These are phyloP conservation scores for Delia radicum DNA, from an alignment of 1,140 invertebrate species.

Conservation along the genomic window DNA sequence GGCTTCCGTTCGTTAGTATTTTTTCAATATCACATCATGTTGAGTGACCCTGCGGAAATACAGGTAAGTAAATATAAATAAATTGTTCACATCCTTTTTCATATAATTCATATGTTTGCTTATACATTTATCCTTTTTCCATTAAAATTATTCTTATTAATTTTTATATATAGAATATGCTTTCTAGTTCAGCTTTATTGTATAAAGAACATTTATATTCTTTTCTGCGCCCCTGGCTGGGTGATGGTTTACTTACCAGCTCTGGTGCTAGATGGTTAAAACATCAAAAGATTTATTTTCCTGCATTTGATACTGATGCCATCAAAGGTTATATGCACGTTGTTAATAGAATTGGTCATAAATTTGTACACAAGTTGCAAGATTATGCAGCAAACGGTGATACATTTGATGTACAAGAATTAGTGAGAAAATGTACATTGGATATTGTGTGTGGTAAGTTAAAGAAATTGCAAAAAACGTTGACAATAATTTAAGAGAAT, in stretches of 20 bases:
- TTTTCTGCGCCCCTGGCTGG: slow-evolving; percentile 50
- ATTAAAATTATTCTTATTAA: background rate
- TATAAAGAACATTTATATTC: slow-evolving; percentile 52
- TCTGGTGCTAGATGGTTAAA: slow-evolving; percentile 52
- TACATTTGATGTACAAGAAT: slow-evolving; percentile 55
- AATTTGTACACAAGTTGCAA: slow-evolving; percentile 35
- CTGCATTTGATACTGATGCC: slow-evolving; percentile 51
- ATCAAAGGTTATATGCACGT: slow-evolving; percentile 49
- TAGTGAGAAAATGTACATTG: slow-evolving; percentile 67
- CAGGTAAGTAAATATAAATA: slow-evolving; percentile 37
- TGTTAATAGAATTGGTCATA: slow-evolving; percentile 37
- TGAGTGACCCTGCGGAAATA: slow-evolving; percentile 52
- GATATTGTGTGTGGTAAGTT: slow-evolving; percentile 61
- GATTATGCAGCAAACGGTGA: slow-evolving; percentile 32
- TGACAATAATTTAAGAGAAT: background rate
- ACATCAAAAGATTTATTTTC: slow-evolving; percentile 51
- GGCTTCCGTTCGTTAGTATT: slow-evolving; percentile 49
- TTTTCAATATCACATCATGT: slow-evolving; percentile 49
- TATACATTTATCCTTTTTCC: background rate
- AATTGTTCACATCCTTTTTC: background rate
- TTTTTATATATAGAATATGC: slow-evolving; percentile 28
- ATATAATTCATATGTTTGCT: too few species aligned
- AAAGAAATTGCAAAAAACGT: too few species aligned
- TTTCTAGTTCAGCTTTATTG: slow-evolving; percentile 45
- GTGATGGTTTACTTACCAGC: slow-evolving; percentile 48